Evolutionary conservation across 2,797 vertebrate species (phyloP), one percentile per base, ranked within the genome.

Genomic region (Oryzias sinensis): DNA sequence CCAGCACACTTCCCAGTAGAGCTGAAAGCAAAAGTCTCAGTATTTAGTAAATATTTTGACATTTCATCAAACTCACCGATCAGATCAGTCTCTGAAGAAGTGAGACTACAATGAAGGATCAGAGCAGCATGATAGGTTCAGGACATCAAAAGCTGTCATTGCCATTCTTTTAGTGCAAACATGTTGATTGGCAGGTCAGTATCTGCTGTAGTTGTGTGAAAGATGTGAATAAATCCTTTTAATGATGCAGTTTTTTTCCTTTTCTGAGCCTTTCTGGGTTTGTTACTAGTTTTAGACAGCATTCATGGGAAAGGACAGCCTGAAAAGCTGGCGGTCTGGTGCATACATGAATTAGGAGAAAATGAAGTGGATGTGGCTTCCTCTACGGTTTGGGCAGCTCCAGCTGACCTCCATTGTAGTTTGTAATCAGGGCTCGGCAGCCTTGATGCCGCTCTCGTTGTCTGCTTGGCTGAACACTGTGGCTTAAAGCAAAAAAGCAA

Each of bases 371-470:
- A 58, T 72, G 57, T 75, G 49, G 53, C 56, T 73, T 43, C 49
- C 68, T 67, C 8, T 56, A 69, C 46, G 41, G 58, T 68, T 62
- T 66, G 68, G 69, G 47, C 53, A 59, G 61, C 78, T 81, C 70
- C 79, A 65, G 59, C 41, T 59, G 72, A 83, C 60, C 59, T 82
- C 72, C 50, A 63, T 76, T 82, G 81, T 80, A 85, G 84, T 85
- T 89, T 88, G 82, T 92, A 88, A 91, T 91, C 87, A 83, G 49
- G 71, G 79, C 77, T 80, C 77, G 68, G 80, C 79, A 67, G 74
- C 70, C 68, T 56, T 4, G 59, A 66, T 62, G 77, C 77, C 40
- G 73, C 78, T 60, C 45, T 24, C 63, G 70, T 68, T 63, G 70
- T 87, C 80, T 80, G 81, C 71, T 70, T 85, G 71, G 67, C 76